Percentiles rank a stretch among this genome's conserved stretches.
These are phyloP conservation scores for Diarsia mendica DNA, from an alignment of 2,888 invertebrate genomes.

Conservation along the genomic window DNA sequence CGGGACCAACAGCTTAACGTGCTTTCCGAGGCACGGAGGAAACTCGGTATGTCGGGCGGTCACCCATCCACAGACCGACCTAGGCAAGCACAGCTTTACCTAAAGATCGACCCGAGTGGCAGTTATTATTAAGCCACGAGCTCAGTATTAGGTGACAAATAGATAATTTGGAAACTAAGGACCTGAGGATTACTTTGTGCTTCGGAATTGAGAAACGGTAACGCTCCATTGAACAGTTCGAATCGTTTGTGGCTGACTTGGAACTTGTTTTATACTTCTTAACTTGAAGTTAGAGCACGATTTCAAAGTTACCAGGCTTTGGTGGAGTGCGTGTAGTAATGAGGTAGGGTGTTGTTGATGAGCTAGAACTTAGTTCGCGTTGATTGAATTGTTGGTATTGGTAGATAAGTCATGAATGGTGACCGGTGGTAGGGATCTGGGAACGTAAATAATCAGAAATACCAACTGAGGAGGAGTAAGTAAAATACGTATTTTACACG, in stretches of 20 bases:
- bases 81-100: too few relatives aligned
- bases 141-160: constrained; percentile 24
- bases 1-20: too few relatives aligned
- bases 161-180: neutral
- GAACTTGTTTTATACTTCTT: constrained; percentile 22
- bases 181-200: constrained; percentile 12
- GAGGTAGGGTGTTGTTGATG: neutral
- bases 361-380: neutral
- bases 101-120: too few relatives aligned
- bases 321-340: neutral
- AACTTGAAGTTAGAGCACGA: constrained; percentile 5
- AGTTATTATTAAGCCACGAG: too few relatives aligned
- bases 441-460: neutral
- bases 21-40: too few relatives aligned
- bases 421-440: neutral
- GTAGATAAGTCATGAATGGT: too few relatives aligned
- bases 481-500: neutral
- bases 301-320: neutral
- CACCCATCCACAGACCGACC: too few relatives aligned
- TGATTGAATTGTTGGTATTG: neutral
- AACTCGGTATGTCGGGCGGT: too few relatives aligned
- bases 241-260: constrained; percentile 15
- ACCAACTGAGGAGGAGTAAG: neutral
- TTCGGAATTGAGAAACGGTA: constrained; percentile 4
- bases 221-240: constrained; percentile 32